Conservation (phyloP, 2,888 invertebrate genomes). For the Malacosoma neustria region DNA sequence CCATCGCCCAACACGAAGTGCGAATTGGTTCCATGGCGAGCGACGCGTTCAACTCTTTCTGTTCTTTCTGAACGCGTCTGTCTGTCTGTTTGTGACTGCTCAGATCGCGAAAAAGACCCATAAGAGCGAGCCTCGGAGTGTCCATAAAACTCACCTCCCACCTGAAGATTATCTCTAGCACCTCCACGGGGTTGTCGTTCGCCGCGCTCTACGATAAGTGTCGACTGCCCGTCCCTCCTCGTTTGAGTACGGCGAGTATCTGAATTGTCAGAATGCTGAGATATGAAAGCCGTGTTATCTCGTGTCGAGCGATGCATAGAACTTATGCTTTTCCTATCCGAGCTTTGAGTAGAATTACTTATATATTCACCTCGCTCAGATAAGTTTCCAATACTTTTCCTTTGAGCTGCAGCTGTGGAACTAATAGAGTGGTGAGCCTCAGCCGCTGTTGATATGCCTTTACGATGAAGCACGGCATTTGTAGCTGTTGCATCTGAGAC, state of each 20-base stretch:
- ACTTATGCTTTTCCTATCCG: slow-evolving; percentile 85
- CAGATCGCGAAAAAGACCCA: slow-evolving; percentile 77
- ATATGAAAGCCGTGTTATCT: slow-evolving; percentile 63
- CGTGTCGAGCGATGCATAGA: slow-evolving; percentile 83
- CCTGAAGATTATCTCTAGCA: slow-evolving; percentile 79
- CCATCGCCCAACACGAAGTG: slow-evolving; percentile 84
- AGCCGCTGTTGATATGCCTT: slow-evolving; percentile 78
- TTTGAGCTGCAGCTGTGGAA: slow-evolving; percentile 84
- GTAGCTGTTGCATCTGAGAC: slow-evolving; percentile 83
- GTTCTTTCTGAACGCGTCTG: slow-evolving; percentile 50
- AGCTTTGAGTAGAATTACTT: slow-evolving; percentile 78
- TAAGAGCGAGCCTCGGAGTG: slow-evolving; percentile 82
- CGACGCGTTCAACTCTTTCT: slow-evolving; percentile 72
- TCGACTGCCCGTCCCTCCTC: slow-evolving; percentile 72
- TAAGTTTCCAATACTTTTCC: slow-evolving; percentile 86
- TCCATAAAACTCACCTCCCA: slow-evolving; percentile 84
- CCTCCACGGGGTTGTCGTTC: slow-evolving; percentile 75
- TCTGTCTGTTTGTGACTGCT: slow-evolving; percentile 56
- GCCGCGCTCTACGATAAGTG: slow-evolving; percentile 53
- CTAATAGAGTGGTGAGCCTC: slow-evolving; percentile 83
- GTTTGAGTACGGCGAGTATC: slow-evolving; percentile 44
- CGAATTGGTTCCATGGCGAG: slow-evolving; percentile 80
- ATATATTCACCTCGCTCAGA: slow-evolving; percentile 83
- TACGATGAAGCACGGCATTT: slow-evolving; percentile 86
- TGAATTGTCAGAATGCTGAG: slow-evolving; percentile 65